Conservation (phyloP, 2,797 vertebrate genomes). For the Mustela erminea region DNA sequence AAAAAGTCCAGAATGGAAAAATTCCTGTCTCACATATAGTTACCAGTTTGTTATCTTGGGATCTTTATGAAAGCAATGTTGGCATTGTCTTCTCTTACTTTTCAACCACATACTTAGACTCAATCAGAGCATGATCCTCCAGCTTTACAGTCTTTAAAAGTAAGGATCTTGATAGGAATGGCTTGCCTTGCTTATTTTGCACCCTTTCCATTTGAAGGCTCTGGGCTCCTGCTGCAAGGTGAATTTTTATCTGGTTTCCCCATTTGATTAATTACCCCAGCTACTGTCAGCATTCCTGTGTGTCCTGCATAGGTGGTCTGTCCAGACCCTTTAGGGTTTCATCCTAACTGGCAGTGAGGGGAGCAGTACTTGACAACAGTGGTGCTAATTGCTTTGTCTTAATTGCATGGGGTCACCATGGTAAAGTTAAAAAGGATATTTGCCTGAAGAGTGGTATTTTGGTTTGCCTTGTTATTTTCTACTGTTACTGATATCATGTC, state of each 20-base stretch:
- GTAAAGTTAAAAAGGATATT: constrained; percentile 73
- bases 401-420: constrained; percentile 40
- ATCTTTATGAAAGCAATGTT: background rate
- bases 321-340: constrained; percentile 57
- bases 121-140: background rate
- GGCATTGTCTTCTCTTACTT: background rate
- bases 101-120: background rate
- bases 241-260: constrained; percentile 17
- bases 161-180: background rate
- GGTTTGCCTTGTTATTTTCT: constrained; percentile 63
- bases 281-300: background rate
- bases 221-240: background rate
- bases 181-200: background rate
- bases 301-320: background rate
- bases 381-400: constrained; percentile 58
- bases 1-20: background rate
- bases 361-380: no score
- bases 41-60: background rate
- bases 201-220: background rate
- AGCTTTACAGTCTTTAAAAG: background rate
- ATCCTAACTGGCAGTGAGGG: background rate
- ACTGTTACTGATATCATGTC: constrained; percentile 43
- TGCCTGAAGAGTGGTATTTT: constrained; percentile 50
- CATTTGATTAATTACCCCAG: constrained; percentile 61
- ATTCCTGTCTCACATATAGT: background rate